These are phyloP conservation scores for Calidris pygmaea DNA, from an alignment of 2,113 vertebrate species.

Conservation along the genomic window DNA sequence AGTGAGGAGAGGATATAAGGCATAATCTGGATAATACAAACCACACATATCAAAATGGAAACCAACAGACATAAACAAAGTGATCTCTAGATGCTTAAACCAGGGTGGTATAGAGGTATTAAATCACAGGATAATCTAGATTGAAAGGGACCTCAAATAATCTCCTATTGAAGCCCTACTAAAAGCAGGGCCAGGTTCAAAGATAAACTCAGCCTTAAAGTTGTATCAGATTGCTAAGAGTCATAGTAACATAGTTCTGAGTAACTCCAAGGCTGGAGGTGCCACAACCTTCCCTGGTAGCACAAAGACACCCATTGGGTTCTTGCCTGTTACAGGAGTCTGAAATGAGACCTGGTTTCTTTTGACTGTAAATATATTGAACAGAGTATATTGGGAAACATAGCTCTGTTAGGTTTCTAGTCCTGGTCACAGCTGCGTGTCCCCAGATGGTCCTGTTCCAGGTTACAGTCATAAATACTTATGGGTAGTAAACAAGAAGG, in stretches of 20 bases:
- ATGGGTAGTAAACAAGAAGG: not conserved
- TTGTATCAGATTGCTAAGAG: not conserved
- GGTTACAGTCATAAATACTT: conserved; percentile 7
- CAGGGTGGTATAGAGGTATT: not conserved
- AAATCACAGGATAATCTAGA: not conserved
- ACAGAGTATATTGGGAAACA: not conserved
- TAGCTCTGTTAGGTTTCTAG: not conserved
- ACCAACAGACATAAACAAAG: not conserved
- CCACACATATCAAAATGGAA: not conserved
- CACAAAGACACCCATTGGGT: not conserved
- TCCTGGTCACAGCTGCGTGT: not conserved
- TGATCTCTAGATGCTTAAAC: not conserved
- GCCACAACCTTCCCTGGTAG: not conserved
- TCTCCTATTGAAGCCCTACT: not conserved
- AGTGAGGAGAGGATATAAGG: not conserved
- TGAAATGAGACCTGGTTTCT: not conserved
- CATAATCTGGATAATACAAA: not conserved
- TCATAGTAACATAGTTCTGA: not conserved
- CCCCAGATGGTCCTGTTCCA: not conserved
- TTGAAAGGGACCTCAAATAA: not conserved
- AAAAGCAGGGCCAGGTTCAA: not conserved
- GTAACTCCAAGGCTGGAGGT: not conserved
- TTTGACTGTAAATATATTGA: not conserved
- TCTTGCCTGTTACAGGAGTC: not conserved
- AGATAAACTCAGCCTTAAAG: not conserved